phyloP scores from a whole-genome alignment of 1,140 invertebrate genomes.

The Drosophila melanica region DNA sequence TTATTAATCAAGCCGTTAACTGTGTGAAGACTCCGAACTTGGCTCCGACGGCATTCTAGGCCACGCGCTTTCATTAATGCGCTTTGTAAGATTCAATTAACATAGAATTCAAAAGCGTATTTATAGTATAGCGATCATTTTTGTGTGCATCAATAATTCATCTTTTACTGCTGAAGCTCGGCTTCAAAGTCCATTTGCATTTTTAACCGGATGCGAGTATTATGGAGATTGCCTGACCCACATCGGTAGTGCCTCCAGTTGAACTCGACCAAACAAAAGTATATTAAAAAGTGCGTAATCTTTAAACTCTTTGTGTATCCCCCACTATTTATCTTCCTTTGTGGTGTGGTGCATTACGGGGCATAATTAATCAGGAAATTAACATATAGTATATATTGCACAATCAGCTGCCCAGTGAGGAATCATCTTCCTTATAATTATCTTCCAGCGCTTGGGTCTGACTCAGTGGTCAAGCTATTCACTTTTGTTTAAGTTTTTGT shows the following conservation, averaged over 20 bases:
- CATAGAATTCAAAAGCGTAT: constrained; percentile 43
- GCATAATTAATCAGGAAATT: constrained; percentile 75
- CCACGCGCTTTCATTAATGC: constrained; percentile 48
- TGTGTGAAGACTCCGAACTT: constrained; percentile 43
- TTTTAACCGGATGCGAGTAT: constrained; percentile 38
- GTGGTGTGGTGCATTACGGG: constrained; percentile 48
- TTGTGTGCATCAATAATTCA: constrained; percentile 19
- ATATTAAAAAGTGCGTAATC: constrained; percentile 30
- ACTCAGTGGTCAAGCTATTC: not conserved
- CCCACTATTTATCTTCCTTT: constrained; percentile 23
- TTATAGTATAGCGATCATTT: too few relatives aligned
- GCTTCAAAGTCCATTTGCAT: constrained; percentile 25
- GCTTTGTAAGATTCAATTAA: constrained; percentile 57
- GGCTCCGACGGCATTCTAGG: constrained; percentile 53
- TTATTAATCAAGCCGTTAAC: constrained; percentile 73
- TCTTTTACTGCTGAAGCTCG: not conserved
- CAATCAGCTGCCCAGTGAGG: constrained; percentile 14
- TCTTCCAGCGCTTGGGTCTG: constrained; percentile 2
- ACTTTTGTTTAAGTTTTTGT: constrained; percentile 11
- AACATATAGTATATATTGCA: constrained; percentile 19
- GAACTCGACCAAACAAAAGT: constrained; percentile 24
- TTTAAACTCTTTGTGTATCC: constrained; percentile 9
- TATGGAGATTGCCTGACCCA: constrained; percentile 29
- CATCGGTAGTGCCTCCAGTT: constrained; percentile 1
- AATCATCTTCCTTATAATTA: constrained; percentile 1